Base-by-base conservation (phyloP, 2,113 vertebrate species). In the Gasterosteus nipponicus region DNA sequence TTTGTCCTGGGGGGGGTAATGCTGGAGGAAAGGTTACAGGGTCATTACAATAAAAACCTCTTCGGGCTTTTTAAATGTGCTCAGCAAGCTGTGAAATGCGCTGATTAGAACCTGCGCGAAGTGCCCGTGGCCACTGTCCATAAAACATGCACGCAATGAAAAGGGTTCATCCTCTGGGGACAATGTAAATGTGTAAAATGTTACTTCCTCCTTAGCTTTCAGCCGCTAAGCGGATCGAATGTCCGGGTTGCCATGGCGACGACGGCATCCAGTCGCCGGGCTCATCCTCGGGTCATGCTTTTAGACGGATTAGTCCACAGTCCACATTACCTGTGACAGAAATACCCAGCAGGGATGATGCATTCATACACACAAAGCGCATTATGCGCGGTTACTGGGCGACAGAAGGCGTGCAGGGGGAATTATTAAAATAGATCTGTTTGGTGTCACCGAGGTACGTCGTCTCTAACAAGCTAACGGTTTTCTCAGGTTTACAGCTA, bases 221-320 rank as follows among this genome's bases (percentile, higher is more conserved):
- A 31, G 16, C 22, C 1, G 10, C 29, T 65, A 10, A 19, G 42
- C 4, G 1, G 44, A 65, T 65, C 18, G 10, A 47, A 65, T 19
- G 19, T 8, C 42, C 33, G 15, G 12, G 60, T 83, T 64, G 73
- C 59, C 66, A 76, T 76, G 78, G 78, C 54, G 73, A 78, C 62
- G 39, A 26, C 26, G 29, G 10, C 22, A 29, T 44, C 64, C 15
- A 7, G 18, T n/a, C 62, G 44, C 75, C 44, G 26, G 56, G 57
- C 54, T 69, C 22, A 33, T 69, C 46, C 61, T 53, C 10, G 35
- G 71, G 61, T 65, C 61, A 39, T 56, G 77, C 61, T 14, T 67
- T 67, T 63, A 42, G 12, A 38, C 10, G 54, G 53, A 58, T 81
- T 59, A 59, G 39, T 51, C 39, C 26, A 44, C 42, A 53, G 3